phyloP scores from a whole-genome alignment of 2,888 invertebrate genomes.

The Ametastegia equiseti region DNA sequence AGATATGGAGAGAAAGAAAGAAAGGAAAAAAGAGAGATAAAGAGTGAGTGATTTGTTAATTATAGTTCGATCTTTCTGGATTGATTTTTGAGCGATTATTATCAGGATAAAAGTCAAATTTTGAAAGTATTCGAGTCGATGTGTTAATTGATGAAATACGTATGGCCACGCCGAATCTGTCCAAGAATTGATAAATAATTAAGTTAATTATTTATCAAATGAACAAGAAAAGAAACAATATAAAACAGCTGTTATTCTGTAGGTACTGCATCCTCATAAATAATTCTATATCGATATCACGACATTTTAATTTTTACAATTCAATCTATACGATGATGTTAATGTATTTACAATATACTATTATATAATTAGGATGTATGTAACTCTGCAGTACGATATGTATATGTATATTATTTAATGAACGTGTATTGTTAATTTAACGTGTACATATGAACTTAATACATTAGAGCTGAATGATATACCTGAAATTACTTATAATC shows the following conservation, averaged over 20 bases:
- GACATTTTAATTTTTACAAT: constrained; percentile 43
- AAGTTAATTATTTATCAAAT: background rate
- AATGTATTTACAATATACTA: constrained; percentile 21
- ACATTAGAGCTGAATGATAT: background rate
- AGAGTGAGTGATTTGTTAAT: background rate
- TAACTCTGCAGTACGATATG: constrained; percentile 36
- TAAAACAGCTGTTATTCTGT: background rate
- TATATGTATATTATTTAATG: constrained; percentile 35
- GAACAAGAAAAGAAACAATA: background rate
- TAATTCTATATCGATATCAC: background rate
- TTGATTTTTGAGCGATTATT: background rate
- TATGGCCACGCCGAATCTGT: background rate
- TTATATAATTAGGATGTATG: constrained; percentile 30
- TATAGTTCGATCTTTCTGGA: background rate
- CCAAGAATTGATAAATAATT: background rate
- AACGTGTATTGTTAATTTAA: constrained; percentile 45
- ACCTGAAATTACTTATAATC: background rate
- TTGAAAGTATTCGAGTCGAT: background rate
- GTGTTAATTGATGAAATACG: background rate
- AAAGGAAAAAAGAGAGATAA: too few relatives aligned
- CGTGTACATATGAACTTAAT: constrained; percentile 45
- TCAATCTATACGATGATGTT: constrained; percentile 33
- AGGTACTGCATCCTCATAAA: constrained; percentile 2
- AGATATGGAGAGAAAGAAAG: too few relatives aligned
- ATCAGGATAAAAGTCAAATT: background rate